Evolutionary conservation across 35 echinoderm and acorn worm genomes (phyloP).

Genomic region (Apostichopus californicus): DNA sequence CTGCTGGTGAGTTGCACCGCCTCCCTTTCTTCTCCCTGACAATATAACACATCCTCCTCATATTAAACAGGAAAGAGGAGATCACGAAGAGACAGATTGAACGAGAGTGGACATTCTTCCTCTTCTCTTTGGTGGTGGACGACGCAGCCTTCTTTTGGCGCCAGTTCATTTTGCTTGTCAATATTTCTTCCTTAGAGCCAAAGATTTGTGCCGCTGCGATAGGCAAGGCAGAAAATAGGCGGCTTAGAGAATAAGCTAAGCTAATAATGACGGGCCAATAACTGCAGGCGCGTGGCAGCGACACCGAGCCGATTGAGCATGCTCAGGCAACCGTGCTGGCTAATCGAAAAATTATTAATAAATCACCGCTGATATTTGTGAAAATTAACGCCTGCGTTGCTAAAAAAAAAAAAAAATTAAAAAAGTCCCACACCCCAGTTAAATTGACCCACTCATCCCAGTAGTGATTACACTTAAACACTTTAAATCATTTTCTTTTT

Average conservation of each 20-base stretch:
- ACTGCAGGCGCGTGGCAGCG: conserved; percentile 29
- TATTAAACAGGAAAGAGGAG: background rate
- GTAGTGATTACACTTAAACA: background rate
- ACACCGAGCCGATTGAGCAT: background rate
- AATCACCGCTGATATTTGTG: conserved; percentile 30
- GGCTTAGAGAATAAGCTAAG: background rate
- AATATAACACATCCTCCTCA: background rate
- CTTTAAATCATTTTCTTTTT: background rate
- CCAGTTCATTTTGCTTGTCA: conserved; percentile 32
- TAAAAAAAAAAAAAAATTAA: background rate
- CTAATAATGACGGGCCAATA: conserved; percentile 40
- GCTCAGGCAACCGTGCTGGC: conserved; percentile 14
- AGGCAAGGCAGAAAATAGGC: conserved; percentile 37
- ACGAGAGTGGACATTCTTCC: background rate
- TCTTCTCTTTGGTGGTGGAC: background rate
- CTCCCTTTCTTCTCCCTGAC: background rate
- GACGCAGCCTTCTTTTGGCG: background rate
- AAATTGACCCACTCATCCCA: background rate
- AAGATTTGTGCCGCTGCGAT: conserved; percentile 39
- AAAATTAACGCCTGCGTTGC: conserved; percentile 14
- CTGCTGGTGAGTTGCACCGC: too few relatives aligned
- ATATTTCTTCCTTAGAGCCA: conserved; percentile 22
- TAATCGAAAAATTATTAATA: conserved; percentile 35
- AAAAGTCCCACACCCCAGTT: background rate
- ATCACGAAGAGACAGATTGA: background rate